Percentiles rank a stretch among this genome's conserved stretches.
Evolutionary conservation across 53 echinoderm and acorn worm species (phyloP).

Genomic region (Crossaster papposus): DNA sequence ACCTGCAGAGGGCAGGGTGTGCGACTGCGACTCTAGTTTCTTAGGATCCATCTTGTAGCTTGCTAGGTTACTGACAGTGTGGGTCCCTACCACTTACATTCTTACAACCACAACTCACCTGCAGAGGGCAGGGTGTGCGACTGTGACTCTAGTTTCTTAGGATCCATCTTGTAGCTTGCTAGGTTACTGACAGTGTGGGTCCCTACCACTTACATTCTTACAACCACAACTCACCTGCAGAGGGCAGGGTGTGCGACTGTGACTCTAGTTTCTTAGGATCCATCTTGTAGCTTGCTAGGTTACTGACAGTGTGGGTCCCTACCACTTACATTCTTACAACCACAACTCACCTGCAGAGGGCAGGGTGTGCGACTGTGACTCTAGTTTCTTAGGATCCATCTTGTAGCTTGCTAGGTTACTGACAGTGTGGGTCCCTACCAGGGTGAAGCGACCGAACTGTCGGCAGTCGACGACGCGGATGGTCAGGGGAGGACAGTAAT

Average conservation of each 20-base stretch:
- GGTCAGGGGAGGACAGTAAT: constrained; percentile 95
- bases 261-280: constrained; percentile 63
- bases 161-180: no score
- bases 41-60: no score
- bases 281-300: constrained; percentile 78
- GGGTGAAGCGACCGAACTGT: constrained; percentile 93
- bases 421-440: constrained; percentile 94
- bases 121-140: no score
- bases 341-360: constrained; percentile 50
- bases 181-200: no score
- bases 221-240: constrained; percentile 54
- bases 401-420: constrained; percentile 81
- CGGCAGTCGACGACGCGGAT: constrained; percentile 96
- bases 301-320: constrained; percentile 89
- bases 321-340: no score
- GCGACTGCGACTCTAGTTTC: no score
- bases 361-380: constrained; percentile 44
- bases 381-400: constrained; percentile 64
- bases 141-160: no score
- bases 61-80: no score
- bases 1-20: no score
- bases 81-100: no score
- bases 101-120: no score
- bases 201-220: no score
- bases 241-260: constrained; percentile 34